Evolutionary conservation across 2,797 vertebrate genomes (phyloP), one percentile per base, ranked within the genome.

Genomic region (Spondyliosoma cantharus): DNA sequence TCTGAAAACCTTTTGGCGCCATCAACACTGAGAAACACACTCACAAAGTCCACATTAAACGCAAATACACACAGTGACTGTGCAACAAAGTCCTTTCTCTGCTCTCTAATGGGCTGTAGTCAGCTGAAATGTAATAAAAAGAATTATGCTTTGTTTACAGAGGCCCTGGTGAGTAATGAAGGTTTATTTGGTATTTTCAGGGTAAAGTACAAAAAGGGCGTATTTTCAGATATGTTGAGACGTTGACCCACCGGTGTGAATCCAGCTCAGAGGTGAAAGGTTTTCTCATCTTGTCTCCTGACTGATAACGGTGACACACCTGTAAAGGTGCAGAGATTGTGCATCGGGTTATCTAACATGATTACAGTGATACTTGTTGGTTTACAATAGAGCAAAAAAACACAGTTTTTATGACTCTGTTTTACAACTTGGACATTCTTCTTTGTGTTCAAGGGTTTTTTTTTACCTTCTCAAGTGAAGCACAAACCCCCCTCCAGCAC

Each of bases 131-230:
- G 37, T 37, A 37, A 37, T 37, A 15, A 68, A 12, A 60, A 37
- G 20, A 32, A 54, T 45, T 7, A 12, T 37, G 11, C 13, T 54
- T 42, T 79, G 65, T 81, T 66, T 56, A 69, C 62, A 46, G 20
- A 66, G 17, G 45, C 27, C 14, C 17, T n/a, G 25, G 48, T 57
- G 43, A 74, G 20, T 64, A 27, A 66, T 57, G 70, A 71, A 63
- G 43, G 16, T 11, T 75, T 71, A 65, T 49, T 7, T 56, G 29
- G 14, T n/a, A 52, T 70, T 61, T 3, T 67, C 4, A 68, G 81
- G 84, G 85, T 84, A 85, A 90, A 87, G 86, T 91, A 71, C 86
- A 85, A 72, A 54, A 50, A 72, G 58, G 58, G 32, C 76, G 42
- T 45, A 22, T 7, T 56, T 45, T 73, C 32, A 60, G 62, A 66